Base-by-base conservation (phyloP, 35 echinoderm and acorn worm genomes). In the Apostichopus californicus region DNA sequence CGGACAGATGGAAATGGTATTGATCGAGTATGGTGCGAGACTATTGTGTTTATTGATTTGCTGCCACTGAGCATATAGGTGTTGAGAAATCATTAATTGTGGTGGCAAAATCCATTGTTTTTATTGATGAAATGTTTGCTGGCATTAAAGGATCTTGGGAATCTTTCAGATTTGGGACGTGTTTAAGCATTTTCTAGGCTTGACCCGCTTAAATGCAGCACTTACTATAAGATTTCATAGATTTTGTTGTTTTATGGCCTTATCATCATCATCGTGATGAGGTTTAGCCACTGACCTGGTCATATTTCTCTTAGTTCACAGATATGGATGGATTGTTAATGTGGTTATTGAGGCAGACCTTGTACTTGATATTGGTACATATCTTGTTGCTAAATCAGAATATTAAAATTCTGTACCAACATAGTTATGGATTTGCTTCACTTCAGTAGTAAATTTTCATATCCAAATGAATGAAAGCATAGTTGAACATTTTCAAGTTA, bases 91-190 rank as follows among this genome's bases (percentile, higher is more conserved):
- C 81, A 85, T 85, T 85, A 85, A 59, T 55, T 23, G 34, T 25
- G 18, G 81, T 59, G 81, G 58, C 81, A 85, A 85, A 85, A 85
- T 85, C 81, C 81, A 85, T 85, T 85, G 81, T 85, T 59, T 85
- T 85, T 85, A 85, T 85, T 85, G 81, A 85, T 59, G 81, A 1
- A 85, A 85, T 85, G 81, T 85, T 85, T 85, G 81, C 57, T 18
- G 57, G 57, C 57, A 85, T 85, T 18, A 85, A 85, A 10, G 5
- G 81, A 58, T 85, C 55, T 6, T 59, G 6, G 17, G 18, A 55
- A 52, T 85, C 34, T 46, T 46, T 22, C 52, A 58, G 52, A 18
- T 22, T 59, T 60, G 21, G 6, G n/a, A 55, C 17, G n/a, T 20
- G 55, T 58, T 56, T 85, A 9, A 18, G 54, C 55, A 59, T 85